Evolutionary conservation across 2,888 invertebrate genomes (phyloP).

Genomic region (Melipona bicolor): DNA sequence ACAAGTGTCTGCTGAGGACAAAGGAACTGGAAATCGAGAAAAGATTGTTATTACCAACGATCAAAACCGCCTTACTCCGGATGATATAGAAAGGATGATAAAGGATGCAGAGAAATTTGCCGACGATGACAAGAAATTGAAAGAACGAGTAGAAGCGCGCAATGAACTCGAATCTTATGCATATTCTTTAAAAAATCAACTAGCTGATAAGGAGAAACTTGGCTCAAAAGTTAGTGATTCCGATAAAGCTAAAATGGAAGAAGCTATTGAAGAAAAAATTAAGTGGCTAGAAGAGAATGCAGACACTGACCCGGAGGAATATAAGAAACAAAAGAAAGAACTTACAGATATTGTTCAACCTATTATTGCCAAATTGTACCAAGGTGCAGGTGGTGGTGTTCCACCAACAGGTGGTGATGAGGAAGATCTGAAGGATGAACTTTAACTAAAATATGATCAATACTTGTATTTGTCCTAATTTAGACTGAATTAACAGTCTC

Average conservation of each 20-base stretch:
- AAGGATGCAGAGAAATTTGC: slow-evolving; percentile 99
- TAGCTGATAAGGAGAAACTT: slow-evolving; percentile 98
- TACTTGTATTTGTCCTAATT: slow-evolving; percentile 64
- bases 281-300: slow-evolving; percentile 99
- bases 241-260: slow-evolving; percentile 97
- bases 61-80: slow-evolving; percentile 97
- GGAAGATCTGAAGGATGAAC: slow-evolving; percentile 89
- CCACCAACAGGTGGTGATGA: slow-evolving; percentile 89
- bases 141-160: slow-evolving; percentile 97
- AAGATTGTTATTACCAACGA: slow-evolving; percentile 99
- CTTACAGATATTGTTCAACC: slow-evolving; percentile 98
- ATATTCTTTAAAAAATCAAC: slow-evolving; percentile 98
- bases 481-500: slow-evolving; percentile 79
- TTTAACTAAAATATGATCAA: slow-evolving; percentile 85
- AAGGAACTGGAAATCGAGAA: slow-evolving; percentile 99
- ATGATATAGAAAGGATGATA: slow-evolving; percentile 99
- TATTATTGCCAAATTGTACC: slow-evolving; percentile 98
- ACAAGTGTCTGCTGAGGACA: slow-evolving; percentile 99
- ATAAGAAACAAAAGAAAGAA: slow-evolving; percentile 97
- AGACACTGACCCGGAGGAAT: slow-evolving; percentile 96
- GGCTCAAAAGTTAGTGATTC: slow-evolving; percentile 95
- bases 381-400: slow-evolving; percentile 92
- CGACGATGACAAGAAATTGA: slow-evolving; percentile 98
- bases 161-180: slow-evolving; percentile 99
- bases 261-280: slow-evolving; percentile 98